Percentiles rank a stretch among this genome's conserved stretches.
Evolutionary conservation across 2,888 invertebrate species (phyloP).

Genomic region (Pristionchus fissidentatus): DNA sequence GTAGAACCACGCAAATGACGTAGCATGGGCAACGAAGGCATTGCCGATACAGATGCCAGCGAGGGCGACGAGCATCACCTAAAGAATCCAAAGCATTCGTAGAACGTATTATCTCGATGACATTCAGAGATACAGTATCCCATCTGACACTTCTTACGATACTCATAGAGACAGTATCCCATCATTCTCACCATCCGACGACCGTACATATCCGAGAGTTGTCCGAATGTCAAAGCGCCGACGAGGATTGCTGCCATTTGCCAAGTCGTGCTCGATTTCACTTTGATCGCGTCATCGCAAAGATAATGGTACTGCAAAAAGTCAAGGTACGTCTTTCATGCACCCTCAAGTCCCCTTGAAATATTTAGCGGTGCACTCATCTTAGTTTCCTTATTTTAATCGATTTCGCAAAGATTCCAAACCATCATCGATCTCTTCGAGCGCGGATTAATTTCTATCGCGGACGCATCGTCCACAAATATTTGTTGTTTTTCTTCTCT

Average conservation of each 20-base stretch:
- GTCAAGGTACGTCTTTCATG: too few species aligned
- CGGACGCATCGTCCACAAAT: too few species aligned
- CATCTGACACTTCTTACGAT: neutral
- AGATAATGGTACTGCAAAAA: conserved; percentile 58
- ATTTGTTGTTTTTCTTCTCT: conserved; percentile 38
- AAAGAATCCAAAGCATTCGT: too few species aligned
- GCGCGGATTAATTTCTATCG: too few species aligned
- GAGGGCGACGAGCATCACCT: conserved; percentile 48
- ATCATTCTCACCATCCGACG: conserved; percentile 52
- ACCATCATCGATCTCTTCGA: too few species aligned
- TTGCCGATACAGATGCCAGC: conserved; percentile 46
- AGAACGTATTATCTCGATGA: too few species aligned
- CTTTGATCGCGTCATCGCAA: conserved; percentile 57
- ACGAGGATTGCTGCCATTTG: conserved; percentile 70
- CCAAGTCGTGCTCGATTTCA: conserved; percentile 63
- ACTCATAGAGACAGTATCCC: neutral
- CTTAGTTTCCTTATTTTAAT: neutral
- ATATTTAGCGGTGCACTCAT: neutral
- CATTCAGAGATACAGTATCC: neutral
- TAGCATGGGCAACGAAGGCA: conserved; percentile 4
- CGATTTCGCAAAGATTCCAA: too few species aligned
- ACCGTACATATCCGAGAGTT: conserved; percentile 68
- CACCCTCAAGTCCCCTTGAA: neutral
- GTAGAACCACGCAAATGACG: conserved; percentile 43
- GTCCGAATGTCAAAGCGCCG: conserved; percentile 70